Conservation (phyloP, 1,140 invertebrate genomes). For the Drosophila paulistorum region DNA sequence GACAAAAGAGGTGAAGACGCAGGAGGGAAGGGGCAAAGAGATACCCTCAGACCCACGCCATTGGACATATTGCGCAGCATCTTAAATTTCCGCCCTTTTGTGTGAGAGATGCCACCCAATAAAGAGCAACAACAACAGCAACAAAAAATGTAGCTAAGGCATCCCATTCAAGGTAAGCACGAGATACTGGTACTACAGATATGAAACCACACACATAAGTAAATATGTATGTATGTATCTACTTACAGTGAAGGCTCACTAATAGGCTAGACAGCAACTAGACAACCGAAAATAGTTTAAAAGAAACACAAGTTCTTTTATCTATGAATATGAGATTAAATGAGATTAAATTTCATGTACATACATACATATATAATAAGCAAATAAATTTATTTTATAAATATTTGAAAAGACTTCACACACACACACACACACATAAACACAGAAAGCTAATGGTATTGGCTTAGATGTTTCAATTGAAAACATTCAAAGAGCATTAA, state of each 20-base stretch:
- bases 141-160: conserved; percentile 3
- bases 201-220: background rate
- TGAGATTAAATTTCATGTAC: background rate
- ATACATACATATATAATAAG: too few relatives aligned
- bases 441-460: too few relatives aligned
- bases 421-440: too few relatives aligned
- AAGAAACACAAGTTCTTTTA: background rate
- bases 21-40: background rate
- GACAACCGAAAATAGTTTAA: background rate
- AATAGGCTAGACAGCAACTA: conserved; percentile 1
- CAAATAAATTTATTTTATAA: background rate
- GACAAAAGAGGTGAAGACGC: background rate
- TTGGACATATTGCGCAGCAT: conserved; percentile 70
- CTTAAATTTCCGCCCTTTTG: conserved; percentile 65
- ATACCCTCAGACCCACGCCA: conserved; percentile 16
- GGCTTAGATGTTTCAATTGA: too few relatives aligned
- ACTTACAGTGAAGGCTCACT: conserved; percentile 9
- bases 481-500: too few relatives aligned
- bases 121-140: conserved; percentile 26
- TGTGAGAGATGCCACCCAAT: conserved; percentile 28
- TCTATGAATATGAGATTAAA: background rate
- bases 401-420: background rate
- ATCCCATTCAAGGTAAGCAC: background rate
- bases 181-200: conserved; percentile 1
- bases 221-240: background rate